Evolutionary conservation across 2,113 vertebrate species (phyloP).

Genomic region (Mustela lutreola): DNA sequence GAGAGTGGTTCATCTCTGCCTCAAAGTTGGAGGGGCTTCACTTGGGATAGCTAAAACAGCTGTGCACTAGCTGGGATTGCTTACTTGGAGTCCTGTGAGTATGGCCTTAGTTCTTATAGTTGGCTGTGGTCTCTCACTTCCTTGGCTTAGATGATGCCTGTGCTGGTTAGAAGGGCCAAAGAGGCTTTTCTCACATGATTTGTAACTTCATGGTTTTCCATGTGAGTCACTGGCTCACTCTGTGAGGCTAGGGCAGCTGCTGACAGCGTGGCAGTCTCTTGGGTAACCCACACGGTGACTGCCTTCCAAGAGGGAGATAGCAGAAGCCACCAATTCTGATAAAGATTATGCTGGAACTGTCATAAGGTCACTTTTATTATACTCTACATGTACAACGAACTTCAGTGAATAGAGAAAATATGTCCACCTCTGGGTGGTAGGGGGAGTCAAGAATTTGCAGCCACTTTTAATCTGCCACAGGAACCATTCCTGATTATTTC

Average conservation of each 20-base stretch:
- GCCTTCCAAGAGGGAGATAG: neutral
- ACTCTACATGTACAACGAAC: neutral
- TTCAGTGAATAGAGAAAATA: neutral
- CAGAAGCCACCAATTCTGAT: neutral
- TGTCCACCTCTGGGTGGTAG: neutral
- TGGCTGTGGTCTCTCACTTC: neutral
- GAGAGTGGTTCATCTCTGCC: neutral
- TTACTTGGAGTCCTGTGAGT: neutral
- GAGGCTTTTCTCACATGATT: neutral
- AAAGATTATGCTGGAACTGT: neutral
- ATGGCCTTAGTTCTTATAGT: neutral
- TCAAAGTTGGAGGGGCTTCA: neutral
- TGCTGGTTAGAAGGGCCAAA: neutral
- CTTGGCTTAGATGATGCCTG: neutral
- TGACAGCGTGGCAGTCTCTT: neutral
- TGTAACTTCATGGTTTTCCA: neutral
- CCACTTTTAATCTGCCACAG: neutral
- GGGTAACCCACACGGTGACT: neutral
- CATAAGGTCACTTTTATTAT: neutral
- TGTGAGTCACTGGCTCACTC: neutral
- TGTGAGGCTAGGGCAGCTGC: neutral
- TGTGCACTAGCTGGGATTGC: neutral
- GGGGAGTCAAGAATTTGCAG: neutral
- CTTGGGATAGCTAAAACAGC: neutral
- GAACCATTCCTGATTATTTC: neutral